Percentiles rank a stretch among this genome's conserved stretches.
These are phyloP conservation scores for Cantharis lateralis DNA, from an alignment of 2,888 invertebrate genomes.

Conservation along the genomic window DNA sequence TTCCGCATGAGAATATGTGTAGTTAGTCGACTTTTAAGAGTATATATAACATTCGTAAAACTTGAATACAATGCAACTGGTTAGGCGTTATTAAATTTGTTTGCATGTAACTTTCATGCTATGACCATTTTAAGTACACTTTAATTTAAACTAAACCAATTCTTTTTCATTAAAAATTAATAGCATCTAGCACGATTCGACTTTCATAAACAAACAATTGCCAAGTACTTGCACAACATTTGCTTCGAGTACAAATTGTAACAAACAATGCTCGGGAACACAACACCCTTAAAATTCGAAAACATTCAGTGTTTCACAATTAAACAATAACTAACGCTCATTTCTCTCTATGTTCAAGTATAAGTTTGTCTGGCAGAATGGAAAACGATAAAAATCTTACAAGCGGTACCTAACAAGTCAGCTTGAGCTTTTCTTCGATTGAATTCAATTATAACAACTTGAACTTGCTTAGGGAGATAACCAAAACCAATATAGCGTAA, in stretches of 20 bases:
- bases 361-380: conserved; percentile 10
- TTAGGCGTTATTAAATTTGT: conserved; percentile 32
- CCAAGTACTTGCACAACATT: neutral
- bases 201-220: neutral
- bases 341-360: neutral
- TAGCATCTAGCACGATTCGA: neutral
- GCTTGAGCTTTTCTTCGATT: conserved; percentile 12
- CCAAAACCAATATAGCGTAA: neutral
- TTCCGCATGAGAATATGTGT: conserved; percentile 40
- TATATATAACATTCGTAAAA: conserved; percentile 33
- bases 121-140: conserved; percentile 25
- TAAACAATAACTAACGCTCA: neutral
- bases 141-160: conserved; percentile 9
- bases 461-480: neutral
- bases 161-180: neutral
- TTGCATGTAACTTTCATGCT: conserved; percentile 21
- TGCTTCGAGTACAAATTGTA: neutral
- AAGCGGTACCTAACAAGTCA: conserved; percentile 39
- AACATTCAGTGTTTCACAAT: neutral
- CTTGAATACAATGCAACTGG: conserved; percentile 40
- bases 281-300: neutral
- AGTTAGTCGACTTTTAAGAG: conserved; percentile 39
- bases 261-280: neutral
- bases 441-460: neutral
- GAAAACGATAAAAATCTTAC: conserved; percentile 27